Base-by-base conservation (phyloP, 2,113 vertebrate genomes). In the Colinus virginianus region DNA sequence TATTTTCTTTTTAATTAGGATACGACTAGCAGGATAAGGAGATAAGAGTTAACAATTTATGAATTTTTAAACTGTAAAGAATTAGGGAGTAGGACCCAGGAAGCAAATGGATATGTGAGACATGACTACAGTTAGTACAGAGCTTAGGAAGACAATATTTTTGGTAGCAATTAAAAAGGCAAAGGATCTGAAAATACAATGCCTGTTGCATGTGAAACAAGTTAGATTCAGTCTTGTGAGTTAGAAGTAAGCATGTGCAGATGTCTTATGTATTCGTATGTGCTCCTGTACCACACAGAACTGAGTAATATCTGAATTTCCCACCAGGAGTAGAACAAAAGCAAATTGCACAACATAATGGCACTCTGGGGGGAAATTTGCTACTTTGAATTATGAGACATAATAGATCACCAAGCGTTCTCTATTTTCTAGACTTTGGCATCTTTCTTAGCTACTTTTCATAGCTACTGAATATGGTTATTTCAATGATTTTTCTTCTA, bases 11-110 rank as follows among this genome's bases (percentile, higher is more conserved):
- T 85, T 62, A 62, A 82, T 80, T 7, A 64, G 58, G 26, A 69
- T 20, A 48, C 15, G 74, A 36, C 49, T 55, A 74, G 36, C 23
- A 80, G 36, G 55, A 48, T 62, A 25, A 77, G 30, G 32, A 84
- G 68, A 38, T 63, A 81, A 43, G 59, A 62, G 46, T 58, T 83
- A 88, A 49, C 13, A 66, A 13, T 9, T 2, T 66, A 32, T 55
- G 71, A 76, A 51, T 79, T 76, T 91, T 61, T 75, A 85, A 56
- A 64, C n/a, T 76, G 28, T 69, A 76, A 90, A 40, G 67, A 91
- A 88, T 69, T 85, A 66, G 82, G n/a, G 59, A 85, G 3, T 88
- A 83, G 79, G 42, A 91, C 20, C 17, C 48, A 93, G 45, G 1
- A 88, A 69, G 49, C 8, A 83, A 88, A 74, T n/a, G 14, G 42